phyloP scores from a whole-genome alignment of 2,113 vertebrate genomes.

The Garra rufa region DNA sequence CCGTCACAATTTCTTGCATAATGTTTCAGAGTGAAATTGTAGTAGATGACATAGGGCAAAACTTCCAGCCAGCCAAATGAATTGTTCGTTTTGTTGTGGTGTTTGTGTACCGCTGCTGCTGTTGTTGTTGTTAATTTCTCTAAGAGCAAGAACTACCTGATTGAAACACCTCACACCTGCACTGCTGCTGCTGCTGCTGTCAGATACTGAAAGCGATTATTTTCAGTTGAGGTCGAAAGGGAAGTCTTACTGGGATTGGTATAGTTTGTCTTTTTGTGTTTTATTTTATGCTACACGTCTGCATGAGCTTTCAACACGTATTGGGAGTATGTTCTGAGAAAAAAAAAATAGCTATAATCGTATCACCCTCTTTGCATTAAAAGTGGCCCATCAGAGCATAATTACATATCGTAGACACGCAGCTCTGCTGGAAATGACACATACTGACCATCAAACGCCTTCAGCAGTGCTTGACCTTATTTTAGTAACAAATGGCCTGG shows the following conservation, averaged over 20 bases:
- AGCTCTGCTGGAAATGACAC: background rate
- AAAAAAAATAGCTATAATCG: constrained; percentile 43
- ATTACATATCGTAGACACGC: background rate
- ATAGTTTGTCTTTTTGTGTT: constrained; percentile 23
- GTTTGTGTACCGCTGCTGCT: constrained; percentile 69
- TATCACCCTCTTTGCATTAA: constrained; percentile 46
- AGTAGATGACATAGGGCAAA: constrained; percentile 71
- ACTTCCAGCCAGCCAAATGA: constrained; percentile 44
- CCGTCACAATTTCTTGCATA: constrained; percentile 76
- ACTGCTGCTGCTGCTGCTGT: constrained; percentile 11
- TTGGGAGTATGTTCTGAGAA: constrained; percentile 43
- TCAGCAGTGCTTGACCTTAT: background rate
- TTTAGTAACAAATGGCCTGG: background rate
- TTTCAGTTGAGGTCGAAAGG: constrained; percentile 54
- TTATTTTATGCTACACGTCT: constrained; percentile 64
- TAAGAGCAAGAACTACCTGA: constrained; percentile 54
- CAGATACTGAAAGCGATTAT: background rate
- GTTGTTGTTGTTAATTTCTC: constrained; percentile 55
- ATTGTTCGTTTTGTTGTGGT: constrained; percentile 71
- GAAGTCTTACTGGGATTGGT: constrained; percentile 21
- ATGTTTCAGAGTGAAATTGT: constrained; percentile 64
- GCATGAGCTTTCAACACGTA: constrained; percentile 70
- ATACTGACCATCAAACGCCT: background rate
- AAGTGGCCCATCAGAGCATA: constrained; percentile 36
- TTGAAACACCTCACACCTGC: background rate